phyloP scores from a whole-genome alignment of 2,888 invertebrate species.

The Drosophila cognata region DNA sequence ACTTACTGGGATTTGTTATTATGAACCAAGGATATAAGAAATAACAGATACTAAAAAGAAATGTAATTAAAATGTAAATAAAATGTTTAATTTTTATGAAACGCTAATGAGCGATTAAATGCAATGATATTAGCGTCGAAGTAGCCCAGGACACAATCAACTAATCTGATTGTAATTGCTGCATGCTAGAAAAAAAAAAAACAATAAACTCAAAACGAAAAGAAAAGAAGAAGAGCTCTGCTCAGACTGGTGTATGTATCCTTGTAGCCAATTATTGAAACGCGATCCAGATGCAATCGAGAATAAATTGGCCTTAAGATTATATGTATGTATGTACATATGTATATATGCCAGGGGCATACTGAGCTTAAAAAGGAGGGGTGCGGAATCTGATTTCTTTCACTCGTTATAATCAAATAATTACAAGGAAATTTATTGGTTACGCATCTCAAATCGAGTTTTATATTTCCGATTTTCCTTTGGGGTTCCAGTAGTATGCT shows the following conservation, averaged over 20 bases:
- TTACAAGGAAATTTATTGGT: not conserved
- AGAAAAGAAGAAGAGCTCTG: constrained; percentile 20
- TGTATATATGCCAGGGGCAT: not conserved
- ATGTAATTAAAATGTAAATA: not conserved
- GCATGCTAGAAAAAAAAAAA: constrained; percentile 59
- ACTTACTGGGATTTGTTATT: not conserved
- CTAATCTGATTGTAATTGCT: constrained; percentile 76
- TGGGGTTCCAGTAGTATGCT: not conserved
- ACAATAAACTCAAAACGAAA: constrained; percentile 49
- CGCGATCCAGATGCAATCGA: constrained; percentile 63
- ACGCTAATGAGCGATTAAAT: not conserved
- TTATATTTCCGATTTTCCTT: not conserved
- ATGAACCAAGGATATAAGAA: not conserved
- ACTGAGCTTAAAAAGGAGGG: not conserved
- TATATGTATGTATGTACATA: not conserved
- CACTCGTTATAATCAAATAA: not conserved
- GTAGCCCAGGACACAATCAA: constrained; percentile 48
- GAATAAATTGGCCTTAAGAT: constrained; percentile 57
- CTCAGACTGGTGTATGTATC: constrained; percentile 39
- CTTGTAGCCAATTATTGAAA: constrained; percentile 65
- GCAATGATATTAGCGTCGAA: constrained; percentile 9
- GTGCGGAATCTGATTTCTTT: not conserved
- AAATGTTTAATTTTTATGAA: not conserved
- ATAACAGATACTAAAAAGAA: not conserved
- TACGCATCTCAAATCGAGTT: not conserved